phyloP scores from a whole-genome alignment of 1,140 invertebrate genomes.

The Pteromalus puparum region DNA sequence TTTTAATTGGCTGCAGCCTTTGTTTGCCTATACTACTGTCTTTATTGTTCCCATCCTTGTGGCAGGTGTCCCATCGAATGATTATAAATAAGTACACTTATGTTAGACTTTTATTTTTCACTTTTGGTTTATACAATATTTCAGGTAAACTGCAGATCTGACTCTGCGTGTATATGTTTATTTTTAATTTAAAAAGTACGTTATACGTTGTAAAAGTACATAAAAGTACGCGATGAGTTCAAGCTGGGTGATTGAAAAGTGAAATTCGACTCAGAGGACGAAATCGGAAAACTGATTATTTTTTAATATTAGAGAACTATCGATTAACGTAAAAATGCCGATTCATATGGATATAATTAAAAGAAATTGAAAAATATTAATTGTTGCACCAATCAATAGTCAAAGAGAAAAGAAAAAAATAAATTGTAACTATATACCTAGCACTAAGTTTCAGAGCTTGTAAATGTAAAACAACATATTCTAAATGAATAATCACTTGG shows the following conservation, averaged over 20 bases:
- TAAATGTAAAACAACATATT: too few relatives aligned
- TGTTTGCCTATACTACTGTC: background rate
- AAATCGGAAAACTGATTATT: conserved; percentile 8
- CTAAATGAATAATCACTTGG: background rate
- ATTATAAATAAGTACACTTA: conserved; percentile 10
- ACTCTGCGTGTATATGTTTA: background rate
- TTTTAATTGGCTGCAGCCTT: conserved; percentile 9
- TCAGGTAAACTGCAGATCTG: conserved; percentile 11
- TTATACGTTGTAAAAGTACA: conserved; percentile 35
- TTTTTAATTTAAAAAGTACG: conserved; percentile 29
- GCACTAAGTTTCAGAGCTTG: too few relatives aligned
- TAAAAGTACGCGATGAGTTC: conserved; percentile 20
- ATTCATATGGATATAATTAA: too few relatives aligned
- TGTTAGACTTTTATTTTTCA: conserved; percentile 35
- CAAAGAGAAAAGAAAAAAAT: too few relatives aligned
- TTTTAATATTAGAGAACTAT: too few relatives aligned
- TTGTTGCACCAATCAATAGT: too few relatives aligned
- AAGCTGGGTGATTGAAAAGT: conserved; percentile 27
- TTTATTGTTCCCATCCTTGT: background rate
- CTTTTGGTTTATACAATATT: conserved; percentile 17
- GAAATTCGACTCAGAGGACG: background rate
- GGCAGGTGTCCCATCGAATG: background rate
- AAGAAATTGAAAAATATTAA: too few relatives aligned
- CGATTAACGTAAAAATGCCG: too few relatives aligned
- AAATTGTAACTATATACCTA: too few relatives aligned